These are phyloP conservation scores for Danio albolineatus DNA, from an alignment of 2,797 vertebrate genomes.

Conservation along the genomic window DNA sequence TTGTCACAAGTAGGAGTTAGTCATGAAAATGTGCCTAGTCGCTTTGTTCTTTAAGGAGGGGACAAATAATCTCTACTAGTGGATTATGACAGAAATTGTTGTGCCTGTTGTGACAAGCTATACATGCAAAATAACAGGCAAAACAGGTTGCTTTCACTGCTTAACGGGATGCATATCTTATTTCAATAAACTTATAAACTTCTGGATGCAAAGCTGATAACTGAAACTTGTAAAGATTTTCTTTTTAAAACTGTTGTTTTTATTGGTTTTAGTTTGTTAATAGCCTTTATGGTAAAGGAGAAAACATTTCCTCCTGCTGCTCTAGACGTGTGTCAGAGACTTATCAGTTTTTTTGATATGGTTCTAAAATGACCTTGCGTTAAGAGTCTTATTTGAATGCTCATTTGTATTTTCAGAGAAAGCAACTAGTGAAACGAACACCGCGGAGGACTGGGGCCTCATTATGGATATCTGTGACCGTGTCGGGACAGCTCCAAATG, in stretches of 20 bases:
- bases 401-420: slow-evolving; percentile 84
- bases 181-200: neutral
- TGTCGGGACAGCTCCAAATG: slow-evolving; percentile 90
- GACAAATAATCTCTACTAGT: neutral
- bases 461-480: slow-evolving; percentile 98
- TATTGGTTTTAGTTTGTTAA: neutral
- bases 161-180: neutral
- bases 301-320: neutral
- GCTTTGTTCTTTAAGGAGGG: slow-evolving; percentile 5
- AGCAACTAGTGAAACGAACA: slow-evolving; percentile 94
- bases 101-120: slow-evolving; percentile 20
- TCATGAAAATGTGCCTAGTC: neutral
- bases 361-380: neutral
- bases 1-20: neutral
- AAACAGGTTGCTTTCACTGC: slow-evolving; percentile 14
- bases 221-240: neutral
- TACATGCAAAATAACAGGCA: slow-evolving; percentile 24
- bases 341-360: neutral
- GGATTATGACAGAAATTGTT: neutral
- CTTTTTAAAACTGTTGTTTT: neutral
- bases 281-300: neutral
- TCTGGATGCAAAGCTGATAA: neutral
- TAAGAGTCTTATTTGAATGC: neutral
- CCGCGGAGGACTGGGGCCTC: slow-evolving; percentile 92
- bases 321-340: neutral